These are phyloP conservation scores for Mus minutoides DNA, from an alignment of 2,797 vertebrate genomes.

Conservation along the genomic window DNA sequence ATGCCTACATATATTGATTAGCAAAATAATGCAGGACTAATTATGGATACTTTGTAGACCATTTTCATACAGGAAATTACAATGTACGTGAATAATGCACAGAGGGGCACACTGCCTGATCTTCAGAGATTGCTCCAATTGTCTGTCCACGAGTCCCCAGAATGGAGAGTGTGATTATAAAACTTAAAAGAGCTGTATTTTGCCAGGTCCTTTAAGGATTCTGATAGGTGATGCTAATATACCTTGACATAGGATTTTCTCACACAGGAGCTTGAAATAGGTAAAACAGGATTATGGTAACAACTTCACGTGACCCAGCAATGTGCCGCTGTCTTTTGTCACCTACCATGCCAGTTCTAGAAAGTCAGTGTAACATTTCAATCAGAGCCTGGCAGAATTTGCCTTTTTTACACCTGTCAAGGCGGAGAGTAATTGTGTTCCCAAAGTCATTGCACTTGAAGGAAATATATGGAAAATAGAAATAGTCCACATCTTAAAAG, in stretches of 20 bases:
- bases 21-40: not conserved
- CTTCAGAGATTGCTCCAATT: conserved; percentile 35
- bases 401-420: conserved; percentile 81
- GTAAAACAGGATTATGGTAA: conserved; percentile 82
- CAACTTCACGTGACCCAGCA: conserved; percentile 84
- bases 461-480: conserved; percentile 88
- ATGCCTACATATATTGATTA: not conserved
- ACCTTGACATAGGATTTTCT: conserved; percentile 84
- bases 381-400: conserved; percentile 83
- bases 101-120: not conserved
- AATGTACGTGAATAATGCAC: conserved; percentile 52
- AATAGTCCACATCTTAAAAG: conserved; percentile 73
- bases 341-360: conserved; percentile 82
- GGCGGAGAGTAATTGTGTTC: conserved; percentile 81
- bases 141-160: conserved; percentile 7
- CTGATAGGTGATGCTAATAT: conserved; percentile 80
- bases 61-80: conserved; percentile 63
- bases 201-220: conserved; percentile 60
- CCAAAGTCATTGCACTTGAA: conserved; percentile 84
- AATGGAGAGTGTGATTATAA: conserved; percentile 32
- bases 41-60: not conserved
- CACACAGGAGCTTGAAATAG: conserved; percentile 80
- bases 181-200: conserved; percentile 51
- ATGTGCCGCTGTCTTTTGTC: conserved; percentile 83
- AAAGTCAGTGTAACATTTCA: conserved; percentile 84